A percentile compares a stretch with the other conserved stretches of the same genome.
These are phyloP conservation scores for Paramormyrops hopkinsi DNA, from an alignment of 2,797 vertebrate species.

Conservation along the genomic window DNA sequence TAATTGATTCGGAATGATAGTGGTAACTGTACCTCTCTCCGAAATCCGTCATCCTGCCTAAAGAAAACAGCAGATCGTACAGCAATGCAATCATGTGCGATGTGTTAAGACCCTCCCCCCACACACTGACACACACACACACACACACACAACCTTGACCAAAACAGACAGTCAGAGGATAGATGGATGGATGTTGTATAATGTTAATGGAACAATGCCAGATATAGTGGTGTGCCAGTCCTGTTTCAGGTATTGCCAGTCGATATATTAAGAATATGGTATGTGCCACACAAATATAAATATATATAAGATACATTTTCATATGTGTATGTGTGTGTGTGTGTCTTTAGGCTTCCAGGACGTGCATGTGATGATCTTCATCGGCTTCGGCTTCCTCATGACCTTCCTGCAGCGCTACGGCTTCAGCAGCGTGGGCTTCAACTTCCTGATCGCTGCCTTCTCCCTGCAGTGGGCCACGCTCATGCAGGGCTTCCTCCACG, in stretches of 20 bases:
- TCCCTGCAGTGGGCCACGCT: conserved; percentile 83
- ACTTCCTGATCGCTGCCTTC: conserved; percentile 76
- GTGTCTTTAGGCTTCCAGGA: conserved; percentile 72
- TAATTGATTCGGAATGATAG: neutral
- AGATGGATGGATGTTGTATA: neutral
- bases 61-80: neutral
- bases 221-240: neutral
- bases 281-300: neutral
- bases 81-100: neutral
- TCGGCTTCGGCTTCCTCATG: conserved; percentile 88
- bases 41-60: neutral
- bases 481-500: conserved; percentile 77
- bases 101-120: neutral
- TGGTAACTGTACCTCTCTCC: neutral
- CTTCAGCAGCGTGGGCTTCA: conserved; percentile 71
- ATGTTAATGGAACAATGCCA: neutral
- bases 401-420: conserved; percentile 80
- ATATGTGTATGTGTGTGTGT: neutral
- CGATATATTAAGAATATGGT: neutral
- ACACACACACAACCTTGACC: neutral
- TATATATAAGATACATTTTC: neutral
- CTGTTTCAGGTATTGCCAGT: neutral
- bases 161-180: neutral
- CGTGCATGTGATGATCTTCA: conserved; percentile 78
- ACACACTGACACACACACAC: neutral